Conservation (phyloP, 2,113 vertebrate genomes). For the Fulica atra region DNA sequence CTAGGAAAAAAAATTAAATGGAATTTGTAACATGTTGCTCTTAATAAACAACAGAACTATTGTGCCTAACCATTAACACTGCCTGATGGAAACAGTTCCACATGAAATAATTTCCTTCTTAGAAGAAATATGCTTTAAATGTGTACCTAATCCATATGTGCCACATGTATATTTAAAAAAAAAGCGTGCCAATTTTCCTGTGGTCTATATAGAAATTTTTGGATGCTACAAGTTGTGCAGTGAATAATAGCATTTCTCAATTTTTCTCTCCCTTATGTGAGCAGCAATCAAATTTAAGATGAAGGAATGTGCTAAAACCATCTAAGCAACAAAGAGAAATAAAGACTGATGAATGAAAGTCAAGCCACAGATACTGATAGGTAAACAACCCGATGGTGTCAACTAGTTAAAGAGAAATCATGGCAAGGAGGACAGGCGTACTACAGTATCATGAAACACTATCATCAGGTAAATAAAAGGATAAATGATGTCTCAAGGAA, state of each 20-base stretch:
- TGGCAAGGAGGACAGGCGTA: background rate
- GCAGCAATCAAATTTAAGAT: background rate
- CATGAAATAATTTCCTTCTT: background rate
- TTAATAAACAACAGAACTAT: conserved; percentile 17
- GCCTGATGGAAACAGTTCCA: background rate
- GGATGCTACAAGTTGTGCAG: background rate
- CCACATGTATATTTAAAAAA: background rate
- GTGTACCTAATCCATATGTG: background rate
- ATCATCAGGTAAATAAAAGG: background rate
- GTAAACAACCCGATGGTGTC: background rate
- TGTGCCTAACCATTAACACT: background rate
- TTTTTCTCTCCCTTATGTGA: background rate
- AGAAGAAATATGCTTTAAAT: background rate
- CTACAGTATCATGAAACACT: background rate
- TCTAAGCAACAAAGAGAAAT: background rate
- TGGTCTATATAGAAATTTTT: background rate
- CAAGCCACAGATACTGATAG: background rate
- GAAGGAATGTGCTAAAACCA: background rate
- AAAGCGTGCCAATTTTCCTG: background rate
- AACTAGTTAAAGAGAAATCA: background rate
- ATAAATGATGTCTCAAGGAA: background rate
- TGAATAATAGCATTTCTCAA: background rate
- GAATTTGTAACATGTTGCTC: background rate
- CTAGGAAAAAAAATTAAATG: background rate
- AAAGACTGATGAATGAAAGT: background rate